Evolutionary conservation across 23 tunicate genomes (phyloP), one percentile per base, ranked within the genome.

Genomic region (Ciona savignyi): DNA sequence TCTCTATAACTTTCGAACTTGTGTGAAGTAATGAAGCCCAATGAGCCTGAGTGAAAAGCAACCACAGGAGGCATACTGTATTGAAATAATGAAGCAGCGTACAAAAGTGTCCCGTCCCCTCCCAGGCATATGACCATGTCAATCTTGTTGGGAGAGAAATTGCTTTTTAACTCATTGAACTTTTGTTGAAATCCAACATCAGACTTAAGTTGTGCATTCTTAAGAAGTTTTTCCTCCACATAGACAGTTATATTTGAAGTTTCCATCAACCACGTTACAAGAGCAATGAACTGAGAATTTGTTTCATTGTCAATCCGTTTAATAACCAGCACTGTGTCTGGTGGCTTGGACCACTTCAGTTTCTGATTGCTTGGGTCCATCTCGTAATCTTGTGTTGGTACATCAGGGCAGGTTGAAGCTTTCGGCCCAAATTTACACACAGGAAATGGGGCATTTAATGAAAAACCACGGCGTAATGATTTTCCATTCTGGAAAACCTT

Each of bases 81-180:
- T 30, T 80, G 81, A 76, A 86, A 86, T 2, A 86, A 32, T 0
- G 94, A 81, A 22, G 94, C 80, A 4, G 94, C 94, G 70, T 86
- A 81, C 1, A 86, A 33, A 23, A 86, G 67, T 4, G 94, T 86
- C 2, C 94, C 94, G 70, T 86, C 94, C 4, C 94, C 94, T 2
- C 94, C 94, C n/a, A 86, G 63, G 61, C 89, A 83, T 27, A 86
- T 48, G 11, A 86, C 62, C 23, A 86, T 30, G 63, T 86, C 94
- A 56, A 86, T 81, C 0, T 29, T 1, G 3, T 49, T 61, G 24
- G 77, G 30, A 2, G 33, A 24, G 25, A 71, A 60, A 2, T 31
- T 23, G 1, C 72, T 29, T 25, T 68, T 63, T 49, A 80, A 35
- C 64, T 15, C 15, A 25, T 63, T 73, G 63, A 25, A 30, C 23